Conservation (phyloP, 2,888 invertebrate species). For the Mylabris sibirica region DNA sequence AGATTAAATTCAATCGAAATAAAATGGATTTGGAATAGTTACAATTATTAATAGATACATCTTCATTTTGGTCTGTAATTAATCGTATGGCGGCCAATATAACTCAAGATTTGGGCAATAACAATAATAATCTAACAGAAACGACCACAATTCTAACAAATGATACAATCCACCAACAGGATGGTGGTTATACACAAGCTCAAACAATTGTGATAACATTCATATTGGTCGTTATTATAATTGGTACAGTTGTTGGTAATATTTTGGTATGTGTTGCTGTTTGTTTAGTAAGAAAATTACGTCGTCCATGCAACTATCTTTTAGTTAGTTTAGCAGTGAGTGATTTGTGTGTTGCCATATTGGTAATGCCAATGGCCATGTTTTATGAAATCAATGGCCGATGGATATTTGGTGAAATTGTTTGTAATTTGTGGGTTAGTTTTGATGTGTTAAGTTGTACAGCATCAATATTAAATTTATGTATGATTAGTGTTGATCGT, state of each 20-base stretch:
- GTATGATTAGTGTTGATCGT: conserved; percentile 97
- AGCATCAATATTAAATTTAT: conserved; percentile 97
- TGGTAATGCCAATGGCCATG: conserved; percentile 98
- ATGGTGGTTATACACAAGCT: conserved; percentile 50
- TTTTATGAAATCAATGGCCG: conserved; percentile 90
- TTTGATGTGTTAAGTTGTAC: conserved; percentile 97
- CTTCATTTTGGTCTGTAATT: conserved; percentile 17
- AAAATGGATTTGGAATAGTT: not conserved
- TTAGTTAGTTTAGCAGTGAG: conserved; percentile 95
- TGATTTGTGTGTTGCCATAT: conserved; percentile 92
- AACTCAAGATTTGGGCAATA: conserved; percentile 34
- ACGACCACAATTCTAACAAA: not conserved
- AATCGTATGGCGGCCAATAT: conserved; percentile 60
- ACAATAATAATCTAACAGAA: conserved; percentile 14
- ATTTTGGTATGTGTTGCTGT: conserved; percentile 95
- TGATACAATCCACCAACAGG: conserved; percentile 30
- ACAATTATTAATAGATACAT: not conserved
- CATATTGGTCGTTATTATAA: conserved; percentile 76
- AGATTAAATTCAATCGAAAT: conserved; percentile 5
- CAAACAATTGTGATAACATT: conserved; percentile 75
- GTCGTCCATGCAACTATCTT: conserved; percentile 89
- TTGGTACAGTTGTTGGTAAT: conserved; percentile 87
- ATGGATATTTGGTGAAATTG: conserved; percentile 91
- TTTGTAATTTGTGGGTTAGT: conserved; percentile 96
- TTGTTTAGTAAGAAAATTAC: conserved; percentile 89